phyloP scores from a whole-genome alignment of 23 tunicate species.

The Ascidia mentula region DNA sequence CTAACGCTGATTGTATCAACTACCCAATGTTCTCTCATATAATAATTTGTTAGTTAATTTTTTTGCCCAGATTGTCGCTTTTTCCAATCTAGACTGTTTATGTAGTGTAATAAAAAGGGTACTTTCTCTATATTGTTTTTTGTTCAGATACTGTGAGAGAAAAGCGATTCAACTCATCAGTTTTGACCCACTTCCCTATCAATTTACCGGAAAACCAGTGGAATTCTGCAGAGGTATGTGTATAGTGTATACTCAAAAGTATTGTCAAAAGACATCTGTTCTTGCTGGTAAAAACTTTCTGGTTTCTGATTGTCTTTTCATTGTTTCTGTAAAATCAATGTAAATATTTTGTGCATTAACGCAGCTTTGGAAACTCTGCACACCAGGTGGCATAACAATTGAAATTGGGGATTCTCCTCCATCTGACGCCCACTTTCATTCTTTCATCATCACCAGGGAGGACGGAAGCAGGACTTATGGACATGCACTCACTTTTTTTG shows the following conservation, averaged over 20 bases:
- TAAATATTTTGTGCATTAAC: neutral
- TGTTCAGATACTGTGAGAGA: neutral
- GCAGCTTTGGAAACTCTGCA: constrained; percentile 68
- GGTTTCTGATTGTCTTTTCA: neutral
- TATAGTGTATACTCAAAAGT: neutral
- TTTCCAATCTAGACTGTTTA: too few relatives aligned
- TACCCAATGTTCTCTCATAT: too few relatives aligned
- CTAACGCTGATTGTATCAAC: too few relatives aligned
- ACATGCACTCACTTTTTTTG: constrained; percentile 77
- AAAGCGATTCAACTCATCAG: constrained; percentile 19
- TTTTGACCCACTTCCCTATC: constrained; percentile 63
- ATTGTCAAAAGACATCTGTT: neutral
- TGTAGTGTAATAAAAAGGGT: too few relatives aligned
- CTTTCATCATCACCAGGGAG: constrained; percentile 72
- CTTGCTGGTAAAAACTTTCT: neutral
- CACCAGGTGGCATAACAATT: constrained; percentile 60
- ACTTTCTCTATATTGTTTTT: neutral
- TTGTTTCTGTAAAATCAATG: too few relatives aligned
- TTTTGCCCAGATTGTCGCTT: too few relatives aligned
- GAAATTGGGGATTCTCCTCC: constrained; percentile 19
- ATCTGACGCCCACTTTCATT: constrained; percentile 43
- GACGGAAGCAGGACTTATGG: constrained; percentile 64
- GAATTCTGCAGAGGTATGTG: constrained; percentile 52
- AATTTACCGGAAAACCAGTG: constrained; percentile 59
- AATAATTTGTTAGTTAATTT: too few relatives aligned